Percentiles rank a stretch among this genome's conserved stretches.
Conservation (phyloP, 1,140 invertebrate genomes). For the Meteorus sp. region DNA sequence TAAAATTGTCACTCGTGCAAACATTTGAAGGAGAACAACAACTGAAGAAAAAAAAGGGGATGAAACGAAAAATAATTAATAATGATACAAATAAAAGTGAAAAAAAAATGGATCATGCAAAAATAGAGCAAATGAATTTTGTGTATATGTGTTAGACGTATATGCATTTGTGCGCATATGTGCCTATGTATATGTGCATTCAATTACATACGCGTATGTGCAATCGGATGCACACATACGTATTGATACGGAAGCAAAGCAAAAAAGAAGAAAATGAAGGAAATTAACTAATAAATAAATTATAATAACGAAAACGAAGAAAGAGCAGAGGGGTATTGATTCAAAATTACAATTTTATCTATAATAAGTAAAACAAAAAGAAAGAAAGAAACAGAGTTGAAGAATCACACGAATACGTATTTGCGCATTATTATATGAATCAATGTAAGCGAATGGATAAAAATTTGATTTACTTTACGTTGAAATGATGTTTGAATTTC, state of each 20-base stretch:
- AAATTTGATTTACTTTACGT: slow-evolving; percentile 46
- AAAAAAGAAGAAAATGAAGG: slow-evolving; percentile 8
- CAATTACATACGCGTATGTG: slow-evolving; percentile 9
- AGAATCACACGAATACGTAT: slow-evolving; percentile 42
- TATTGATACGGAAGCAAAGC: slow-evolving; percentile 14
- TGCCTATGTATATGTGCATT: slow-evolving; percentile 28
- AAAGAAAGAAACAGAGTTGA: slow-evolving; percentile 23
- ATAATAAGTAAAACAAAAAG: slow-evolving; percentile 7
- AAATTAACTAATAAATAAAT: no score
- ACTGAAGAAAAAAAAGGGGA: slow-evolving; percentile 9
- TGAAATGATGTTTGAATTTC: slow-evolving; percentile 51
- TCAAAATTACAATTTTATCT: no score
- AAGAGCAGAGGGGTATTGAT: no score
- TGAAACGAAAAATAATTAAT: slow-evolving; percentile 15
- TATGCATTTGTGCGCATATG: slow-evolving; percentile 24
- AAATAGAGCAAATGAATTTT: slow-evolving; percentile 19
- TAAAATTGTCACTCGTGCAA: slow-evolving; percentile 14
- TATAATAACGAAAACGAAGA: background rate
- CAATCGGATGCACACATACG: background rate
- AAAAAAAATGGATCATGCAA: slow-evolving; percentile 17
- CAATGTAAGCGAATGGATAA: slow-evolving; percentile 49
- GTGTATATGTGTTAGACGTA: slow-evolving; percentile 29
- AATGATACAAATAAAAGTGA: slow-evolving; percentile 14
- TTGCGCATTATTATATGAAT: slow-evolving; percentile 52
- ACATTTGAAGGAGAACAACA: slow-evolving; percentile 13